A percentile compares a stretch with the other conserved stretches of the same genome.
Evolutionary conservation across 2,797 vertebrate species (phyloP).

Genomic region (Halcyon leucocephala): DNA sequence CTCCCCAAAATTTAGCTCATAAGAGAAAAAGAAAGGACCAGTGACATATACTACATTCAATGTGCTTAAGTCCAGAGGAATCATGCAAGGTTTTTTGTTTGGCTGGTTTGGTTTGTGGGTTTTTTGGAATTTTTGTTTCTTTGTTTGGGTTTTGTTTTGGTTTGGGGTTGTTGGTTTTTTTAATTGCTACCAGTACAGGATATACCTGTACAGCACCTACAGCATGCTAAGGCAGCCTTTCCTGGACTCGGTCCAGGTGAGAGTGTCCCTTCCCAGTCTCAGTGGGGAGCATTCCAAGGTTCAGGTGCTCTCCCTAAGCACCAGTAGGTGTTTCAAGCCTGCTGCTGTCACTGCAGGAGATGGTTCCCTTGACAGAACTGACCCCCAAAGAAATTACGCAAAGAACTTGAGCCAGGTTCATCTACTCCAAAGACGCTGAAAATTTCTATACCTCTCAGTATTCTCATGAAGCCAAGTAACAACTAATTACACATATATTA

Average conservation of each 20-base stretch:
- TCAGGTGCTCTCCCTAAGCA: background rate
- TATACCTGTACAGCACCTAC: background rate
- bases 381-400: background rate
- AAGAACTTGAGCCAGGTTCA: background rate
- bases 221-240: background rate
- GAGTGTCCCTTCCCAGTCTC: background rate
- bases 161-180: background rate
- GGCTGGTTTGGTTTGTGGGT: no score
- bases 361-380: background rate
- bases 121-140: no score
- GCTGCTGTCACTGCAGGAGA: background rate
- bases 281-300: accelerated
- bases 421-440: background rate
- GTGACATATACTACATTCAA: background rate
- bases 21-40: background rate
- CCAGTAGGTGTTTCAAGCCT: background rate
- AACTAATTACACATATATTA: background rate
- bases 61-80: background rate
- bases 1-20: background rate
- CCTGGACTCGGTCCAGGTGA: accelerated
- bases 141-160: no score
- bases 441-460: background rate
- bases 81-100: background rate
- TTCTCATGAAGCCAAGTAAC: background rate
- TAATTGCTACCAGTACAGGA: background rate